These are phyloP conservation scores for Caerostris extrusa DNA, from an alignment of 1,140 invertebrate species.

Conservation along the genomic window DNA sequence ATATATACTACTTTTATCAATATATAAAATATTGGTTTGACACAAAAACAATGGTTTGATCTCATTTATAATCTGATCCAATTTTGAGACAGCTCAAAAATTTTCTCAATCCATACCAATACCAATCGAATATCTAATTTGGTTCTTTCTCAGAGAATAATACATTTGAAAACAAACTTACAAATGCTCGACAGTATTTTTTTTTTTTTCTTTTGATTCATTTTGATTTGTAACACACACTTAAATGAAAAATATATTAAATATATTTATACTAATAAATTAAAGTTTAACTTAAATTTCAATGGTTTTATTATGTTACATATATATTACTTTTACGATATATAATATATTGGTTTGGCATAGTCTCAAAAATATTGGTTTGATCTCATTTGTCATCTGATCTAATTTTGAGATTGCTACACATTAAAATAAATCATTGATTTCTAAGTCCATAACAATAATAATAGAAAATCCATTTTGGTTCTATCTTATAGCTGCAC, in stretches of 20 bases:
- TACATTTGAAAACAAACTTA: too few relatives aligned
- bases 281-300: not conserved
- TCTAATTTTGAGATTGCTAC: not conserved
- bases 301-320: not conserved
- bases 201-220: too few relatives aligned
- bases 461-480: not conserved
- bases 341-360: too few relatives aligned
- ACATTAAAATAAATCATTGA: not conserved
- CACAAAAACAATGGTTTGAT: not conserved
- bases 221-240: too few relatives aligned
- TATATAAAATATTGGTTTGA: too few relatives aligned
- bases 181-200: too few relatives aligned
- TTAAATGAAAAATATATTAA: too few relatives aligned
- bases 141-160: too few relatives aligned
- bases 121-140: too few relatives aligned
- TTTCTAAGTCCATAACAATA: not conserved
- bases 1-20: too few relatives aligned
- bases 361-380: not conserved
- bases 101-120: slow-evolving; percentile 4
- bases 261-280: too few relatives aligned
- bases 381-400: slow-evolving; percentile 8
- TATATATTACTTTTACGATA: not conserved
- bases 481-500: not conserved
- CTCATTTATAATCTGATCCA: not conserved
- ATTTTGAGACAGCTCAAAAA: not conserved